Percentiles rank a stretch among this genome's conserved stretches.
Evolutionary conservation across 2,113 vertebrate genomes (phyloP).

Genomic region (Menura novaehollandiae): DNA sequence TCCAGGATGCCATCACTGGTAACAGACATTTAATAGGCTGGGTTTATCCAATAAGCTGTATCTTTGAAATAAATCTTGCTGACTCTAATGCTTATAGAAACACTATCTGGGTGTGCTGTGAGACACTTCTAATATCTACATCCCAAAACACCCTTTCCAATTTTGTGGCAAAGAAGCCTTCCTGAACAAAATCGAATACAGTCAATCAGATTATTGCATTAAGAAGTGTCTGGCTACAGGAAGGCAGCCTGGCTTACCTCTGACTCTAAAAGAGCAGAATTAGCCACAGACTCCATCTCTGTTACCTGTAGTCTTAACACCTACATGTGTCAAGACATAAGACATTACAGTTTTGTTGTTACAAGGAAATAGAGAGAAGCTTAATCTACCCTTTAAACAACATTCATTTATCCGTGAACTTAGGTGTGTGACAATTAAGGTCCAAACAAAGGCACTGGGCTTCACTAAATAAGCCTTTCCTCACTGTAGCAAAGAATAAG

Average conservation of each 20-base stretch:
- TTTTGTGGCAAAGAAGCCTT: background rate
- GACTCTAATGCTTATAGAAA: constrained; percentile 11
- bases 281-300: background rate
- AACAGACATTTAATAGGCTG: background rate
- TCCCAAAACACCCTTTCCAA: background rate
- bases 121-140: background rate
- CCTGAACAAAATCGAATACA: background rate
- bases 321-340: background rate
- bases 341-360: background rate
- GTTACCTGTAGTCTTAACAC: background rate
- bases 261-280: background rate
- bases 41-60: background rate
- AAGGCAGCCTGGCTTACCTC: background rate
- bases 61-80: constrained; percentile 17
- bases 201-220: background rate
- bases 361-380: background rate
- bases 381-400: background rate
- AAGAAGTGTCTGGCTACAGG: background rate
- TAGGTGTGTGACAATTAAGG: background rate
- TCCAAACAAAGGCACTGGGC: background rate
- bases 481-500: background rate
- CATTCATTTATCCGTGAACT: background rate
- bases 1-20: background rate
- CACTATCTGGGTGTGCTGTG: background rate
- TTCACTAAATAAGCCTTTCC: background rate